Evolutionary conservation across 2,113 vertebrate genomes (phyloP), one percentile per base, ranked within the genome.

Genomic region (Scophthalmus maximus): DNA sequence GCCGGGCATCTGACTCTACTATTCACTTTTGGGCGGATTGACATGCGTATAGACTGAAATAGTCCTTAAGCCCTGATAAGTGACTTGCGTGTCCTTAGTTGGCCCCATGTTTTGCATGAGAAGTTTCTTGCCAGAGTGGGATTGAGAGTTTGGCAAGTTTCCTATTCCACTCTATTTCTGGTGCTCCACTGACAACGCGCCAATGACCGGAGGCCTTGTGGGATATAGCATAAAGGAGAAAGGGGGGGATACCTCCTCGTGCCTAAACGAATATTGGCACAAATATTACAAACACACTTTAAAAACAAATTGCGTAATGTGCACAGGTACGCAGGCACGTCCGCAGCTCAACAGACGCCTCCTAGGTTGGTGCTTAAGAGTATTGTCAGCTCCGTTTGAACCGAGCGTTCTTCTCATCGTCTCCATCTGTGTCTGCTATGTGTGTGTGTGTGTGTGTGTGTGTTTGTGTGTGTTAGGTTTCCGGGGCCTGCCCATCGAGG

Each of bases 401-500:
- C 8, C 5, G 7, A 8, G 8, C 15, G 65, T 22, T 42, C 5
- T 36, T 64, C 17, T 79, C 32, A 66, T 67, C 47, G 17, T 14
- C 26, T n/a, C 38, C 0, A 2, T 26, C 12, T 70, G n/a, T 59
- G 44, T 76, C 25, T 73, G 27, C 12, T 75, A 4, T 66, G 29
- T 70, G 36, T 81, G 12, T 76, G 26, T 77, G 30, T 83, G 60
- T 68, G 25, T 76, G 10, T 67, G 32, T 71, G 40, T 82, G 14
- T 76, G 25, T 86, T 44, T 78, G 8, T 84, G 55, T 79, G 8
- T 60, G 85, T 88, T 89, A 99, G 98, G 98, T 93, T 99, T 99
- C 93, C 95, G 96, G 88, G 94, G 95, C 87, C 94, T 99, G 95
- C 97, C 97, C 91, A 98, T 99, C 12, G 98, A 99, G 95, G 98